Conservation (phyloP, 2,888 invertebrate species). For the Drosophila lutescens region DNA sequence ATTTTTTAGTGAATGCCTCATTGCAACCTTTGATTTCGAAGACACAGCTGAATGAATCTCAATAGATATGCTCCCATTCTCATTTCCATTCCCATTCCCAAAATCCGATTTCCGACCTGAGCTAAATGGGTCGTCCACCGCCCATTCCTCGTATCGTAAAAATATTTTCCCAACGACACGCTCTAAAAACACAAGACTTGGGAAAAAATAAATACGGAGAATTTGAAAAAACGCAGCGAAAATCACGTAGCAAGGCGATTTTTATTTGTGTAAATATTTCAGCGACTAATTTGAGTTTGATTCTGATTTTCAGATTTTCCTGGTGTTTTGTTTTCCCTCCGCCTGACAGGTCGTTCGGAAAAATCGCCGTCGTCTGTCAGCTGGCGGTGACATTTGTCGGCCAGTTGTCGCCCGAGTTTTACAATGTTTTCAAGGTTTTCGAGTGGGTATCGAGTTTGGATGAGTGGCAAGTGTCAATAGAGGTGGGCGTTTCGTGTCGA, state of each 20-base stretch:
- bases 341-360: constrained; percentile 49
- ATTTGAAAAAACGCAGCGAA: constrained; percentile 67
- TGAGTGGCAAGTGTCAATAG: constrained; percentile 73
- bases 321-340: constrained; percentile 31
- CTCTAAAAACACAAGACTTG: constrained; percentile 59
- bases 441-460: constrained; percentile 25
- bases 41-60: constrained; percentile 53
- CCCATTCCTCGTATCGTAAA: constrained; percentile 60
- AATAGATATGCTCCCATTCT: constrained; percentile 47
- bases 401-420: constrained; percentile 70
- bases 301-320: constrained; percentile 40
- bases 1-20: constrained; percentile 53
- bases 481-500: constrained; percentile 60
- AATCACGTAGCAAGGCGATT: constrained; percentile 75
- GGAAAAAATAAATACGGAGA: constrained; percentile 17
- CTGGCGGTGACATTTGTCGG: constrained; percentile 69
- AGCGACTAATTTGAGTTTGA: constrained; percentile 72
- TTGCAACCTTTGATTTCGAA: constrained; percentile 47
- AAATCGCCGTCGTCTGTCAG: constrained; percentile 71
- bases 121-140: constrained; percentile 67
- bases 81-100: constrained; percentile 20
- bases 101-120: constrained; percentile 68
- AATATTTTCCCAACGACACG: constrained; percentile 76
- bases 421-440: constrained; percentile 75
- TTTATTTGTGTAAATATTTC: constrained; percentile 79